phyloP scores from a whole-genome alignment of 2,797 vertebrate species.

The Babyrousa celebensis region DNA sequence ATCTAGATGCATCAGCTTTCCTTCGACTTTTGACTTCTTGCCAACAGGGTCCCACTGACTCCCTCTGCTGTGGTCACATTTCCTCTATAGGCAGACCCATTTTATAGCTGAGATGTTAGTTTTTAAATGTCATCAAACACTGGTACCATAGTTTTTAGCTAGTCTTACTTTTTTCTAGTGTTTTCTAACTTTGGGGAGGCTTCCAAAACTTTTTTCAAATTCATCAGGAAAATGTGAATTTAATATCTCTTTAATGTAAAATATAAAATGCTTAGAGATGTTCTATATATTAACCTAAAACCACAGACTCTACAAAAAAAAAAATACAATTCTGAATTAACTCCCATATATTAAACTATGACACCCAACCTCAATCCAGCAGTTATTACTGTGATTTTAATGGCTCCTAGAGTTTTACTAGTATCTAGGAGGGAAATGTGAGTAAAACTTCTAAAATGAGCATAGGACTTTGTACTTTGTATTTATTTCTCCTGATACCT shows the following conservation, averaged over 20 bases:
- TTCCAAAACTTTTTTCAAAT: not conserved
- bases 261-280: not conserved
- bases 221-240: not conserved
- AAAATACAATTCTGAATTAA: not conserved
- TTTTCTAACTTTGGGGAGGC: not conserved
- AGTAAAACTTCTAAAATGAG: not conserved
- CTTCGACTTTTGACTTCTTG: not conserved
- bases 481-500: not conserved
- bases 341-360: not conserved
- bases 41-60: not conserved
- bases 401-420: not conserved
- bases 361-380: not conserved
- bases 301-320: not conserved
- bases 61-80: not conserved
- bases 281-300: not conserved
- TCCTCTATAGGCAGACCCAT: not conserved
- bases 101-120: not conserved
- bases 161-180: not conserved
- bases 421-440: not conserved
- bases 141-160: not conserved
- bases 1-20: not conserved
- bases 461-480: not conserved
- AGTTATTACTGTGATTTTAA: not conserved
- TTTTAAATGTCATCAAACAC: not conserved
- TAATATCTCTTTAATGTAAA: slow-evolving; percentile 13